phyloP scores from a whole-genome alignment of 2,113 vertebrate species.

The Acanthochromis polyacanthus region DNA sequence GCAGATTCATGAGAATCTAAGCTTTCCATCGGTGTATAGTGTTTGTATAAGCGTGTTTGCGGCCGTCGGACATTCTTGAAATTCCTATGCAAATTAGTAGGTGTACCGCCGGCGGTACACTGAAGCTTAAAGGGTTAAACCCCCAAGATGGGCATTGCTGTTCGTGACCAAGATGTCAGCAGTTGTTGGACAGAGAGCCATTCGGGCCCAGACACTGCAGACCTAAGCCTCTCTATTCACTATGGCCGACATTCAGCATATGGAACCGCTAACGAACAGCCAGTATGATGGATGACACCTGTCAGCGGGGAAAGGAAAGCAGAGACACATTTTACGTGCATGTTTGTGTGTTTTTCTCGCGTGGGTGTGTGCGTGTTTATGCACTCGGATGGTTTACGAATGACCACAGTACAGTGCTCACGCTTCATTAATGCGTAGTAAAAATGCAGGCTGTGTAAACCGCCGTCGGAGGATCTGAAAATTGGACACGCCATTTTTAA shows the following conservation, averaged over 20 bases:
- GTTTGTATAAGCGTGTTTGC: too few relatives aligned
- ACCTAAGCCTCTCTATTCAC: constrained; percentile 55
- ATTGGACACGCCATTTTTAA: constrained; percentile 10
- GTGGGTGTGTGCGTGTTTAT: constrained; percentile 23
- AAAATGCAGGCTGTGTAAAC: constrained; percentile 12
- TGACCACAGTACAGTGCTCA: constrained; percentile 19
- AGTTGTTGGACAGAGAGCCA: constrained; percentile 64
- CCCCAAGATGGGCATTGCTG: constrained; percentile 44
- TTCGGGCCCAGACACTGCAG: constrained; percentile 38
- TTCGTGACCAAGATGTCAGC: constrained; percentile 64
- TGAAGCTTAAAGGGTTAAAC: too few relatives aligned
- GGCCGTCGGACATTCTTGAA: too few relatives aligned
- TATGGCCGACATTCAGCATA: constrained; percentile 75
- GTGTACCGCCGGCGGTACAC: too few relatives aligned
- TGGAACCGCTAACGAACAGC: constrained; percentile 77
- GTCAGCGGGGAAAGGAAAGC: constrained; percentile 66
- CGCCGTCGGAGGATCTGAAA: constrained; percentile 21
- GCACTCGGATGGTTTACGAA: constrained; percentile 40
- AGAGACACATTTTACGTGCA: constrained; percentile 2
- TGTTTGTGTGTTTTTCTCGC: constrained; percentile 16
- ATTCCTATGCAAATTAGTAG: too few relatives aligned
- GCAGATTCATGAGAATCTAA: too few relatives aligned
- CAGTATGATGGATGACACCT: constrained; percentile 83
- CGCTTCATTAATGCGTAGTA: constrained; percentile 27
- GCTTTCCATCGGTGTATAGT: too few relatives aligned